Base-by-base conservation (phyloP, 2,113 vertebrate species). In the Zeus faber region DNA sequence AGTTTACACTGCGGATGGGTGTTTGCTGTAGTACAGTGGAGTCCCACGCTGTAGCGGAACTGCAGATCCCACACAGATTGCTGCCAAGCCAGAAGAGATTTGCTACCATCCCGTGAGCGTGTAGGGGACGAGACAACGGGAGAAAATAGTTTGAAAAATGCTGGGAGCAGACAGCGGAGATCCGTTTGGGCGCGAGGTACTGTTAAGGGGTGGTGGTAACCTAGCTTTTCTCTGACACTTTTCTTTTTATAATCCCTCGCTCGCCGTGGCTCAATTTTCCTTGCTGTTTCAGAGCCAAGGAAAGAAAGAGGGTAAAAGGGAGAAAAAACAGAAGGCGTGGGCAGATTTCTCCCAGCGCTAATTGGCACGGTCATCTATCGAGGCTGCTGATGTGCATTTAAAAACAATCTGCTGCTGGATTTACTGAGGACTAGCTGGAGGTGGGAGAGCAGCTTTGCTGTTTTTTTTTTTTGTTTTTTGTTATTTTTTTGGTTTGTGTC, bases 1-100 rank as follows among this genome's bases (percentile, higher is more conserved):
- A 89, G 71, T 89, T 88, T 88, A 71, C 84, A 87, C 85, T 91
- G 88, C 88, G 82, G 88, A 74, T 86, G 83, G 80, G 81, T 86
- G 82, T 72, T 85, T 80, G 63, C 82, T 82, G n/a, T n/a, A 74
- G 81, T 76, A 78, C 77, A 77, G 86, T 74, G 76, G 76, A 84
- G 79, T 79, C 82, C 74, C 74, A 71, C 70, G 76, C 75, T 82
- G 72, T 79, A 82, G 79, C 79, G 72, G 79, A 80, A 84, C 85
- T 88, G 87, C 89, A 87, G 87, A 81, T 83, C 74, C 83, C 75
- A 58, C 81, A 73, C 65, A 83, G 76, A 77, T 69, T 33, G 60
- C 66, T 84, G 81, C 82, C 79, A 86, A 83, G 80, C 82, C 52
- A 47, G 62, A 73, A 45, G 76, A 78, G 71, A 84, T 86, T 82